phyloP scores from a whole-genome alignment of 2,113 vertebrate species.

The Albula goreensis region DNA sequence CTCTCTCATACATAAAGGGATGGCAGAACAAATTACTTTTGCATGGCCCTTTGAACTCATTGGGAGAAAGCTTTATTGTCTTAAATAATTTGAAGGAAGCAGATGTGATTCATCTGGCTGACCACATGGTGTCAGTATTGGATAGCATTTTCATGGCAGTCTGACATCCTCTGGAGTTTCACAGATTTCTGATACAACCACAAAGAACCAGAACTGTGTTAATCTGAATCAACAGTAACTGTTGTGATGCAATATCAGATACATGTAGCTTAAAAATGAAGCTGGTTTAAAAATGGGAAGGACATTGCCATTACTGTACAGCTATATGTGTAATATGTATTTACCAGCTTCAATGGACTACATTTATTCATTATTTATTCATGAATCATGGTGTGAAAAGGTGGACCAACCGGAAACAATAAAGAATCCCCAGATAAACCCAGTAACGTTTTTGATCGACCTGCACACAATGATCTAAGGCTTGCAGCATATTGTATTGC shows the following conservation, averaged over 20 bases:
- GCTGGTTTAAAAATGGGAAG: background rate
- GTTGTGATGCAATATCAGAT: too few relatives aligned
- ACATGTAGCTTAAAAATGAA: too few relatives aligned
- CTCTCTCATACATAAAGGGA: background rate
- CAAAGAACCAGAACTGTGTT: background rate
- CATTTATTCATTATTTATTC: background rate
- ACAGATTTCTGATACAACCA: background rate
- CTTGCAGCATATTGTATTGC: background rate
- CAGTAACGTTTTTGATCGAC: background rate
- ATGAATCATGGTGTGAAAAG: background rate
- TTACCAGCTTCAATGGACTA: too few relatives aligned
- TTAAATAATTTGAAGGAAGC: background rate
- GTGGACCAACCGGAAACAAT: background rate
- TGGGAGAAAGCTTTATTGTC: too few relatives aligned
- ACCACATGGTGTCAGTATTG: conserved; percentile 58
- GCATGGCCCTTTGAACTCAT: background rate
- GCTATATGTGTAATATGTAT: too few relatives aligned
- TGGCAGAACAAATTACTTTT: background rate
- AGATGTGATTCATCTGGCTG: conserved; percentile 3
- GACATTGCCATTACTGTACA: background rate
- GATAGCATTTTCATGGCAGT: background rate
- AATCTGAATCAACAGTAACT: too few relatives aligned
- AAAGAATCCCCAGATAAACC: background rate
- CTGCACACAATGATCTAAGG: background rate
- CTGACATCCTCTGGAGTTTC: background rate